phyloP scores from a whole-genome alignment of 2,797 vertebrate species.

The Sphenopsis melanotis region DNA sequence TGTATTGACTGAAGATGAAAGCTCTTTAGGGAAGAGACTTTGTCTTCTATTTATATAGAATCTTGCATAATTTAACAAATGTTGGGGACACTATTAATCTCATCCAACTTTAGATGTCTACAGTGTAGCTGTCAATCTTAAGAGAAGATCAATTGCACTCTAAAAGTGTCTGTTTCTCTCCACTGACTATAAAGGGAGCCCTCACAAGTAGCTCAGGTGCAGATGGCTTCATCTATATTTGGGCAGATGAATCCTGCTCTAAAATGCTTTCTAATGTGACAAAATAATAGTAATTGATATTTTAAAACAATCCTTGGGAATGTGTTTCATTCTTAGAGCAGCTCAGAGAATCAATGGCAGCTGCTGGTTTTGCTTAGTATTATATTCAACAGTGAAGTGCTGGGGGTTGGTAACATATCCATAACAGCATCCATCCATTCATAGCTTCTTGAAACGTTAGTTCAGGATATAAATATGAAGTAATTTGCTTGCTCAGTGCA shows the following conservation, averaged over 20 bases:
- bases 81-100: constrained; percentile 67
- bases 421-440: not conserved
- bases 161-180: constrained; percentile 53
- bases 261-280: not conserved
- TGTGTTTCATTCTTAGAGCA: not conserved
- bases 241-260: constrained; percentile 1
- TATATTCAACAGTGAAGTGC: not conserved
- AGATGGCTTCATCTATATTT: constrained; percentile 23
- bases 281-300: not conserved
- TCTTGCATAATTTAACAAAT: constrained; percentile 67
- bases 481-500: not conserved
- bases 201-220: constrained; percentile 57
- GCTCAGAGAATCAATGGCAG: not conserved
- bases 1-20: constrained; percentile 67
- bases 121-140: constrained; percentile 67
- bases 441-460: not conserved
- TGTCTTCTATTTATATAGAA: constrained; percentile 64
- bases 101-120: constrained; percentile 64
- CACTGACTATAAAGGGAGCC: constrained; percentile 53
- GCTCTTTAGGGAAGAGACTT: constrained; percentile 62
- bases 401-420: not conserved
- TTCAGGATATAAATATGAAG: not conserved
- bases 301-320: not conserved
- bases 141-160: constrained; percentile 63
- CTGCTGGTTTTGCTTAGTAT: not conserved